Evolutionary conservation across 64 coral and sea anemone species (phyloP).

Genomic region (Orbicella faveolata): DNA sequence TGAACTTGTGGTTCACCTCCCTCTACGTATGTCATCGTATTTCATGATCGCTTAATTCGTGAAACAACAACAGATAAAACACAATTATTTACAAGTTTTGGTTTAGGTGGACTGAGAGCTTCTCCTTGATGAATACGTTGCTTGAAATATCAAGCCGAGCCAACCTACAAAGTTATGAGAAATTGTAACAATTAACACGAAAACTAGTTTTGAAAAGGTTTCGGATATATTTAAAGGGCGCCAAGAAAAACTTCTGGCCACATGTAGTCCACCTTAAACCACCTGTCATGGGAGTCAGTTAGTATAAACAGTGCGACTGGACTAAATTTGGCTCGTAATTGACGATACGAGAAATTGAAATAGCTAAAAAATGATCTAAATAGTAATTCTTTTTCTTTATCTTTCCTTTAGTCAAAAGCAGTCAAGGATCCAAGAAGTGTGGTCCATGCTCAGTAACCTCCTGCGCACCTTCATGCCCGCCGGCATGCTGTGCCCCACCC

Average conservation of each 20-base stretch:
- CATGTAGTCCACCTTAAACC: slow-evolving; percentile 29
- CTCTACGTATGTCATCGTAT: too few species aligned
- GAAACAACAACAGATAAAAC: too few species aligned
- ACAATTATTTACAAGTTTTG: too few species aligned
- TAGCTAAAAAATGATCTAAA: neutral
- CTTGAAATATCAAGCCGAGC: neutral
- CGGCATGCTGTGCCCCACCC: slow-evolving; percentile 26
- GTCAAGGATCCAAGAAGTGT: slow-evolving; percentile 86
- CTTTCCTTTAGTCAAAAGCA: slow-evolving; percentile 58
- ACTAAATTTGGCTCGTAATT: neutral
- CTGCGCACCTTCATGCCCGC: slow-evolving; percentile 50
- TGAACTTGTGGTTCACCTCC: too few species aligned
- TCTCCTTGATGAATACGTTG: neutral
- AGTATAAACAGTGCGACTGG: neutral
- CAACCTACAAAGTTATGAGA: neutral
- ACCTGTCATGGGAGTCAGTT: slow-evolving; percentile 17
- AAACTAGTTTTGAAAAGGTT: neutral
- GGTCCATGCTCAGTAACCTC: slow-evolving; percentile 17
- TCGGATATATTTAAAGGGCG: neutral
- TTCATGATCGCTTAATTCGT: too few species aligned
- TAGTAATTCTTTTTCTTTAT: neutral
- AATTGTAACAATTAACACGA: neutral
- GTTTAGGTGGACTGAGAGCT: too few species aligned
- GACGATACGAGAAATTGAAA: neutral
- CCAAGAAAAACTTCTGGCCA: slow-evolving; percentile 6